These are phyloP conservation scores for Tetrapedia diversipes DNA, from an alignment of 2,888 invertebrate species.

Conservation along the genomic window DNA sequence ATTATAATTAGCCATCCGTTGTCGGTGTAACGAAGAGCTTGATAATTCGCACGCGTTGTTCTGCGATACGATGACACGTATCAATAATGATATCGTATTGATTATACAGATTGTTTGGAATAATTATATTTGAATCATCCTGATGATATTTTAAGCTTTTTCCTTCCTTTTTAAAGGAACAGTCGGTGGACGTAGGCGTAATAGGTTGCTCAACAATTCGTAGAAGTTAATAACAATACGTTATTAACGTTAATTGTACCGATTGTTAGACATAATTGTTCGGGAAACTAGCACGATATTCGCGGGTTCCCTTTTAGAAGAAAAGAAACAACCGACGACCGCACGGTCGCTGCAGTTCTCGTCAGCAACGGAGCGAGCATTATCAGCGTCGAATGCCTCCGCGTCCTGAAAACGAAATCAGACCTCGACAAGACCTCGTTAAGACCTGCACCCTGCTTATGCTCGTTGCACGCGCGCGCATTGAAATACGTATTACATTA, in stretches of 20 bases:
- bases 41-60: slow-evolving; percentile 8
- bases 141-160: too few relatives aligned
- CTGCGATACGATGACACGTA: background rate
- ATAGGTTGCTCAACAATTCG: too few relatives aligned
- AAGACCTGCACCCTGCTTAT: slow-evolving; percentile 37
- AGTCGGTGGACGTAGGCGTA: too few relatives aligned
- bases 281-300: too few relatives aligned
- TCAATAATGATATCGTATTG: background rate
- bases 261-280: too few relatives aligned
- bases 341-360: slow-evolving; percentile 19
- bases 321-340: background rate
- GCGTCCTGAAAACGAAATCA: slow-evolving; percentile 65
- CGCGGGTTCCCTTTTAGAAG: too few relatives aligned
- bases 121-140: too few relatives aligned
- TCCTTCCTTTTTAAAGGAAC: background rate
- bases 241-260: too few relatives aligned
- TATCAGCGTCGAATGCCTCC: slow-evolving; percentile 54
- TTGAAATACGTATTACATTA: slow-evolving; percentile 42
- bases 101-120: background rate
- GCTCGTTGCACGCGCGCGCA: slow-evolving; percentile 13
- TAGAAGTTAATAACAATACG: too few relatives aligned
- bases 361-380: slow-evolving; percentile 26
- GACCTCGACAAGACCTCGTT: slow-evolving; percentile 66
- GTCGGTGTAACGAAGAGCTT: slow-evolving; percentile 7
- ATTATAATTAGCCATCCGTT: slow-evolving; percentile 22